Evolutionary conservation across 2,797 vertebrate species (phyloP).

Genomic region (Sebastes trivittatus): DNA sequence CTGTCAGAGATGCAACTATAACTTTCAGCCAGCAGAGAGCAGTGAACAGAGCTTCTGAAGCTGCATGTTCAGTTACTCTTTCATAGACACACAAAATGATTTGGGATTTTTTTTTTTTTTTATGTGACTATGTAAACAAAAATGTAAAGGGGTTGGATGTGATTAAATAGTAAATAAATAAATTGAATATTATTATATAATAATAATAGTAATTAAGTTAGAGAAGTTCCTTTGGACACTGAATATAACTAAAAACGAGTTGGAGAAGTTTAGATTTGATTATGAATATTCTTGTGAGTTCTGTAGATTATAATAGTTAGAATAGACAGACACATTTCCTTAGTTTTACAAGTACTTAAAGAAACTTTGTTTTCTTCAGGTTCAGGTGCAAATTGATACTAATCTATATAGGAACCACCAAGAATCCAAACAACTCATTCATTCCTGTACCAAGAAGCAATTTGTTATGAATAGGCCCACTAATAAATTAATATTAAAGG

Average conservation of each 20-base stretch:
- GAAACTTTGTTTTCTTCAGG: background rate
- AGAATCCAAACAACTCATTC: background rate
- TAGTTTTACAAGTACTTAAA: background rate
- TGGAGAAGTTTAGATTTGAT: too few relatives aligned
- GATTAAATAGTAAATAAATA: background rate
- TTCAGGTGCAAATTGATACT: background rate
- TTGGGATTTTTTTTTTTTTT: background rate
- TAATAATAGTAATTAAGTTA: background rate
- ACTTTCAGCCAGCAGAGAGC: slow-evolving; percentile 17
- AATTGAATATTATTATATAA: too few relatives aligned
- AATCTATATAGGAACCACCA: background rate
- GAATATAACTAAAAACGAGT: background rate
- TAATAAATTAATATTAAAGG: background rate
- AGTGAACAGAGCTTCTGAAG: background rate
- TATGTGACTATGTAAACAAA: too few relatives aligned
- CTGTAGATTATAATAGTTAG: background rate
- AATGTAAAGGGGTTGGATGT: background rate
- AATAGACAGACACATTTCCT: background rate
- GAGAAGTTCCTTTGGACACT: background rate
- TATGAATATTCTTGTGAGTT: background rate
- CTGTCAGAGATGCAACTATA: background rate
- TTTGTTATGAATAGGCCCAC: background rate
- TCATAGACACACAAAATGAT: background rate
- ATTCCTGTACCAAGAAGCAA: background rate
- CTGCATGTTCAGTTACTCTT: background rate